A percentile compares a stretch with the other conserved stretches of the same genome.
Evolutionary conservation across 2,113 vertebrate species (phyloP).

Genomic region (Peromyscus leucopus): DNA sequence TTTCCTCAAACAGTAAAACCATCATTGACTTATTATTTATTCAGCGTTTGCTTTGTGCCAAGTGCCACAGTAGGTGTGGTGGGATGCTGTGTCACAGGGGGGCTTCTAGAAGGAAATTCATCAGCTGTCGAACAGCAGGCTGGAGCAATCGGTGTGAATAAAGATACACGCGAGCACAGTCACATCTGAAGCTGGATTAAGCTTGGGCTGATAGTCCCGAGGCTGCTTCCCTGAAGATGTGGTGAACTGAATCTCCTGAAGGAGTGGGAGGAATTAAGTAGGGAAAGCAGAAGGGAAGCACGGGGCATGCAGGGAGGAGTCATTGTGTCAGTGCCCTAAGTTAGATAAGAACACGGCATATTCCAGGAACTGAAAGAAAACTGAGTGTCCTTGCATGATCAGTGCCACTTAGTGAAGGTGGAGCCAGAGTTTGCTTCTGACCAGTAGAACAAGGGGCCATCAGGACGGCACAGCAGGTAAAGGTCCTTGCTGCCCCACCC

Average conservation of each 20-base stretch:
- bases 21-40: neutral
- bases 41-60: neutral
- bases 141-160: neutral
- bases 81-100: neutral
- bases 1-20: neutral
- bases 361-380: slow-evolving; percentile 16
- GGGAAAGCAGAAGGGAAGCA: neutral
- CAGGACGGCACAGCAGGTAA: neutral
- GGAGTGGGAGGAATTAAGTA: neutral
- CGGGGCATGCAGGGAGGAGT: neutral
- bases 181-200: neutral
- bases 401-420: neutral
- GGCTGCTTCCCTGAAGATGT: neutral
- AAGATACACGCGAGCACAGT: neutral
- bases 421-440: neutral
- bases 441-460: neutral
- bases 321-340: neutral
- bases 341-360: neutral
- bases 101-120: neutral
- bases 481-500: neutral
- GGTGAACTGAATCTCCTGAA: neutral
- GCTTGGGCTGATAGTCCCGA: neutral
- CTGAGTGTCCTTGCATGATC: neutral
- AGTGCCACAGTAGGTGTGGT: neutral
- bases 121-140: neutral